Conservation (phyloP, 2,113 vertebrate species). For the Xyrauchen texanus region DNA sequence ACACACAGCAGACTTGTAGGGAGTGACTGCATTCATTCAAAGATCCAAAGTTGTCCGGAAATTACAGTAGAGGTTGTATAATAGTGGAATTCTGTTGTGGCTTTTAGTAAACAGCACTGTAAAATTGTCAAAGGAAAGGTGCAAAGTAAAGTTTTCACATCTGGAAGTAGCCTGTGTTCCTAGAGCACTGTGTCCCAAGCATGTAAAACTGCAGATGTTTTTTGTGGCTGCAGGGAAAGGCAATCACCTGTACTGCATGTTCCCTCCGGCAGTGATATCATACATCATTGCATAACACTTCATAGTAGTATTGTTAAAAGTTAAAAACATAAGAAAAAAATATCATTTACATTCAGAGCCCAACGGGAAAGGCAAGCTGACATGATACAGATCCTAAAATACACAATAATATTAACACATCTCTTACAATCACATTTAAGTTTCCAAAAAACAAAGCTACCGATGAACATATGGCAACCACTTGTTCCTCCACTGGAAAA, state of each 20-base stretch:
- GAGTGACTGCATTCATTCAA: slow-evolving; percentile 1
- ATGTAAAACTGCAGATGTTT: slow-evolving; percentile 27
- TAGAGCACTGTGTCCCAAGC: background rate
- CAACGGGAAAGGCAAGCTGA: background rate
- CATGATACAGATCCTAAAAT: slow-evolving; percentile 36
- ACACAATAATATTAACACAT: slow-evolving; percentile 36
- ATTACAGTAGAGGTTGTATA: background rate
- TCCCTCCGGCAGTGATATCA: slow-evolving; percentile 1
- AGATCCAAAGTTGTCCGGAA: background rate
- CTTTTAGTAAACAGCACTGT: slow-evolving; percentile 6
- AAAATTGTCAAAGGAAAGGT: background rate
- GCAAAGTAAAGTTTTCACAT: slow-evolving; percentile 3
- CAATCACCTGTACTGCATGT: background rate
- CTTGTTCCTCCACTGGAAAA: slow-evolving; percentile 35
- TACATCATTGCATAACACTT: slow-evolving; percentile 15
- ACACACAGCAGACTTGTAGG: background rate
- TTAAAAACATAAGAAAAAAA: background rate
- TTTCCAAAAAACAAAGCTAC: slow-evolving; percentile 22
- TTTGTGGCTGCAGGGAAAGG: background rate
- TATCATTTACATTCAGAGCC: background rate
- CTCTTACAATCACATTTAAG: background rate
- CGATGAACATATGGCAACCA: slow-evolving; percentile 46
- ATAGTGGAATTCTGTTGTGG: background rate
- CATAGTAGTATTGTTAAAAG: background rate
- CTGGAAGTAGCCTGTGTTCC: slow-evolving; percentile 13